phyloP scores from a whole-genome alignment of 2,797 vertebrate genomes.

The Lithobates sylvaticus region DNA sequence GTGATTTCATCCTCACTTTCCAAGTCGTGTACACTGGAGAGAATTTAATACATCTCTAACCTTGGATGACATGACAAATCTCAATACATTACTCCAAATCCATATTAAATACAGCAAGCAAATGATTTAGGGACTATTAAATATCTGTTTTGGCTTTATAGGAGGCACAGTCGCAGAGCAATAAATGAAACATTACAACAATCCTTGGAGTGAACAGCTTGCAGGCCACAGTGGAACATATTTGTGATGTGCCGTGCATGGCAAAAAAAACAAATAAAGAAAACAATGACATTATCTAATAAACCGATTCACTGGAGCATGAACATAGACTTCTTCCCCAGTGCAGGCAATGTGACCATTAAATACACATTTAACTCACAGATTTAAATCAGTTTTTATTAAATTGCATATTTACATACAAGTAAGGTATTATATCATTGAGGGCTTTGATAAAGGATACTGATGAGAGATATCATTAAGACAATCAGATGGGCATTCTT shows the following conservation, averaged over 20 bases:
- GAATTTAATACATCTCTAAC: constrained; percentile 42
- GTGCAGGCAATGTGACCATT: constrained; percentile 8
- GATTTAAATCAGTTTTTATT: constrained; percentile 51
- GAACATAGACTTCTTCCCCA: constrained; percentile 24
- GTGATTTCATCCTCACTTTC: constrained; percentile 38
- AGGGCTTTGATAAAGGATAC: constrained; percentile 10
- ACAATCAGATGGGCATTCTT: neutral
- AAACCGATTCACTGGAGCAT: constrained; percentile 29
- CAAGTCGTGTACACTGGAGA: constrained; percentile 4
- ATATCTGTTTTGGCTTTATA: constrained; percentile 41
- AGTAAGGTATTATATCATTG: neutral
- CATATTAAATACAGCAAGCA: constrained; percentile 48
- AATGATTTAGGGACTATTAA: constrained; percentile 42
- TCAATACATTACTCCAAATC: constrained; percentile 27
- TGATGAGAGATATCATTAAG: neutral
- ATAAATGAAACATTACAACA: constrained; percentile 48
- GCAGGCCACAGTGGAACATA: constrained; percentile 29
- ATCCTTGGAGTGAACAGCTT: constrained; percentile 42
- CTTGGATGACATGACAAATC: constrained; percentile 50
- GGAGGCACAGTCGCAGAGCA: constrained; percentile 32
- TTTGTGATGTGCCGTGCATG: constrained; percentile 36
- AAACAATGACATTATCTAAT: constrained; percentile 42
- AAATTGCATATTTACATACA: constrained; percentile 40
- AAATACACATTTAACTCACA: constrained; percentile 18
- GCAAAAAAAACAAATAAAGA: constrained; percentile 38